Evolutionary conservation across 2,888 invertebrate genomes (phyloP).

Genomic region (Morinoia aosen): DNA sequence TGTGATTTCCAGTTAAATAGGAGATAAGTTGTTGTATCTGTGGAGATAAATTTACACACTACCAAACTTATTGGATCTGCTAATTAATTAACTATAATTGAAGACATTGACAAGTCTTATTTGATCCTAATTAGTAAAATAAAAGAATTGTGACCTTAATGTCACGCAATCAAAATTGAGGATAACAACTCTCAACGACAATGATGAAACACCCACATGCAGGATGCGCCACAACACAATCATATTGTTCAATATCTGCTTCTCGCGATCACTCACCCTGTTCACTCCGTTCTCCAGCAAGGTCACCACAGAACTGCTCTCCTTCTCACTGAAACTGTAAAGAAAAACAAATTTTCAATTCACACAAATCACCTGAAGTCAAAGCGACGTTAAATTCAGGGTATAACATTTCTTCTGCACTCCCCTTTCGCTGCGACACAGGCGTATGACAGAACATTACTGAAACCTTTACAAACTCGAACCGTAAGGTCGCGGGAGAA

Average conservation of each 20-base stretch:
- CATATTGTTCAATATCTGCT: background rate
- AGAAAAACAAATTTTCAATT: background rate
- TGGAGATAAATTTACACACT: too few species aligned
- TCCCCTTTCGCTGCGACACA: background rate
- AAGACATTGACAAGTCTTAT: too few species aligned
- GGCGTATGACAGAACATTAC: background rate
- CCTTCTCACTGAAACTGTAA: slow-evolving; percentile 60
- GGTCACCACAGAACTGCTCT: slow-evolving; percentile 55
- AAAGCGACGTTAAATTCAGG: background rate
- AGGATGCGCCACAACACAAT: too few species aligned
- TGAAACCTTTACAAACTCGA: background rate
- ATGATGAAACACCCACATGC: too few species aligned
- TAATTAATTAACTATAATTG: too few species aligned
- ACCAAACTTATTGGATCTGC: too few species aligned
- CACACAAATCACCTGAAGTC: background rate
- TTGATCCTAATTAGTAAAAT: too few species aligned
- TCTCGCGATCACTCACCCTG: slow-evolving; percentile 54
- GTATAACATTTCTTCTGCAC: background rate
- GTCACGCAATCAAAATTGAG: too few species aligned
- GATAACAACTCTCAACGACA: too few species aligned
- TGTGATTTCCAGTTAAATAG: too few species aligned
- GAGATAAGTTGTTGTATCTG: too few species aligned
- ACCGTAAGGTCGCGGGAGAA: background rate
- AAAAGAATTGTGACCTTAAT: too few species aligned
- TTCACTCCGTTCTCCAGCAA: slow-evolving; percentile 58